A percentile compares a stretch with the other conserved stretches of the same genome.
Conservation (phyloP, 2,888 invertebrate species). For the Callyntrura guangdongensis region DNA sequence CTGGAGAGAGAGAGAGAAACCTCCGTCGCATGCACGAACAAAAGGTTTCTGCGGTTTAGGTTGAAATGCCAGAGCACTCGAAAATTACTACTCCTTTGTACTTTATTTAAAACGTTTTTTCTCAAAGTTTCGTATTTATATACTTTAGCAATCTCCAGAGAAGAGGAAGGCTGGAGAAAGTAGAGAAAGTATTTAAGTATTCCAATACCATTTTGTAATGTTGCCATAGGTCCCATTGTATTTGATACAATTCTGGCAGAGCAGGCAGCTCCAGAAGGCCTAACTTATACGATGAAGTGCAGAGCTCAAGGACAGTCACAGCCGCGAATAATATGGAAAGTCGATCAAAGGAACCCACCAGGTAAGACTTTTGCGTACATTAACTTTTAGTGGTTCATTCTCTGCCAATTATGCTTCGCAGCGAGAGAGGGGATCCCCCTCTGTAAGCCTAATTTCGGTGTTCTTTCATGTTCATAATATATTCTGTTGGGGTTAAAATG, state of each 20-base stretch:
- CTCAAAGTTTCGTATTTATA: too few relatives aligned
- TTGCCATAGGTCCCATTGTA: constrained; percentile 83
- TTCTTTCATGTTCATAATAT: neutral
- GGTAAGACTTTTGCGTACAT: constrained; percentile 62
- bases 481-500: too few relatives aligned
- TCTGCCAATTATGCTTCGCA: too few relatives aligned
- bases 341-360: constrained; percentile 80
- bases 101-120: too few relatives aligned
- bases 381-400: neutral
- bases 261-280: constrained; percentile 84
- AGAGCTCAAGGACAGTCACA: constrained; percentile 81
- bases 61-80: too few relatives aligned
- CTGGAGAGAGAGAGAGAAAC: too few relatives aligned
- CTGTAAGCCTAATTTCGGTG: neutral
- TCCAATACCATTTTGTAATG: neutral
- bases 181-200: neutral
- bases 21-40: too few relatives aligned
- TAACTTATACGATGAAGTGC: constrained; percentile 82
- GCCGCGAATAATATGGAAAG: constrained; percentile 84
- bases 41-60: too few relatives aligned
- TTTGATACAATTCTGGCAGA: constrained; percentile 82
- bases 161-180: too few relatives aligned
- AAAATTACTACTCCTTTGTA: too few relatives aligned
- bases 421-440: too few relatives aligned
- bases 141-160: too few relatives aligned